Base-by-base conservation (phyloP, 2,113 vertebrate species). In the Barbus barbus region DNA sequence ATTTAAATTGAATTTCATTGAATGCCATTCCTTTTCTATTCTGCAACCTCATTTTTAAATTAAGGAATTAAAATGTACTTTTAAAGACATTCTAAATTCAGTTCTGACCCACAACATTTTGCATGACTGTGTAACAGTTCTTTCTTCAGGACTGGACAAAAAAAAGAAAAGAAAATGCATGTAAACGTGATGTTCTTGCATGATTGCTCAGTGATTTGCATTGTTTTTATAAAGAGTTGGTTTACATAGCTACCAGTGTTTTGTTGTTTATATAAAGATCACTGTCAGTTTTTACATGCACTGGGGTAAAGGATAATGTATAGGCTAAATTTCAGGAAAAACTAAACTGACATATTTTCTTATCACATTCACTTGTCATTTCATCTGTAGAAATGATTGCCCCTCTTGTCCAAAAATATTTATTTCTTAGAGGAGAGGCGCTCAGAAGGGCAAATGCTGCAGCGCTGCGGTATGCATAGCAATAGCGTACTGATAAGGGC, bases 351-450 rank as follows among this genome's bases (percentile, higher is more conserved):
- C 8, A 58, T 12, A 60, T 58, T 60, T 41, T 74, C 41, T 13
- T 9, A 74, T 48, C 13, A 41, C 56, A 61, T 79, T 60, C 36
- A 20, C 69, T 73, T 3, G 36, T 63, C 63, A 78, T 79, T 79
- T 79, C 24, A 28, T 80, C 56, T 26, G n/a, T n/a, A n/a, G n/a
- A n/a, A n/a, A n/a, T n/a, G n/a, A n/a, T n/a, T 80, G 60, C 41
- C 41, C 41, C 60, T 80, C 78, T 67, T 80, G 60, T 80, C 14
- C 78, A 60, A 48, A 80, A 48, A 80, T 74, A 53, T 82, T 67
- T 56, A 24, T 82, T 73, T 73, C 28, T 73, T 73, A 38, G 48
- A 82, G 65, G 81, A 82, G 18, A 82, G 20, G n/a, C 5, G 36
- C 8, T 48, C 24, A 13, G 60, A 80, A 48, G 78, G 60, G 60